Evolutionary conservation across 2,797 vertebrate genomes (phyloP), one percentile per base, ranked within the genome.

Genomic region (Fringilla coelebs): DNA sequence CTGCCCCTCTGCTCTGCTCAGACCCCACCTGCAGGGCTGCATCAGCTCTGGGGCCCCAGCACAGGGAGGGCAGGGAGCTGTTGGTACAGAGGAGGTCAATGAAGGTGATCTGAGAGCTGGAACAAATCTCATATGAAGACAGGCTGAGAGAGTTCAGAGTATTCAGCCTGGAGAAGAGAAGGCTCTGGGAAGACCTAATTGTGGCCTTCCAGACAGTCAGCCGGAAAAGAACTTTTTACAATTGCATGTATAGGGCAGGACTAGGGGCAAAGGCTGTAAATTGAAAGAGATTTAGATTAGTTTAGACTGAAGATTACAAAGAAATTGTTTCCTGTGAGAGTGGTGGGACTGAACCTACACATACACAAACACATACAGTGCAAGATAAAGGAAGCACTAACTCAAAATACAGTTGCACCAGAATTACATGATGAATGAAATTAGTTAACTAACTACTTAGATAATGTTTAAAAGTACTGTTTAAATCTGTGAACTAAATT

Each of bases 71-170:
- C 31, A 20, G 1, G 36, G 26, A 32, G 2, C 15, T 60, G 14
- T 0, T 19, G 29, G 29, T 29, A 2, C 38, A 52, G 38, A 61
- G 29, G 10, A 52, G n/a, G 19, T 11, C 10, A 19, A 1, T 5
- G 4, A 32, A 22, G 32, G 19, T 52, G 5, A 20, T 29, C 19
- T 3, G 54, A 46, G 24, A n/a, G n/a, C 1, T 29, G 13, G 24
- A 38, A 17, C 3, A 45, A 6, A 24, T 45, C 19, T 38, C 40
- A 20, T 9, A 5, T 13, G 8, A 45, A 5, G 24, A 67, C 4
- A 29, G 28, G 16, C n/a, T 67, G 38, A 25, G 38, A 32, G 11
- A 60, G 11, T 2, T 60, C 13, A 22, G 18, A 21, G 8, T n/a
- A 40, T 20, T 52, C 24, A 60, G 62, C 10, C 16, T 45, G 46